Percentiles rank a stretch among this genome's conserved stretches.
phyloP scores from a whole-genome alignment of 2,113 vertebrate species.

The Ciconia stormi region DNA sequence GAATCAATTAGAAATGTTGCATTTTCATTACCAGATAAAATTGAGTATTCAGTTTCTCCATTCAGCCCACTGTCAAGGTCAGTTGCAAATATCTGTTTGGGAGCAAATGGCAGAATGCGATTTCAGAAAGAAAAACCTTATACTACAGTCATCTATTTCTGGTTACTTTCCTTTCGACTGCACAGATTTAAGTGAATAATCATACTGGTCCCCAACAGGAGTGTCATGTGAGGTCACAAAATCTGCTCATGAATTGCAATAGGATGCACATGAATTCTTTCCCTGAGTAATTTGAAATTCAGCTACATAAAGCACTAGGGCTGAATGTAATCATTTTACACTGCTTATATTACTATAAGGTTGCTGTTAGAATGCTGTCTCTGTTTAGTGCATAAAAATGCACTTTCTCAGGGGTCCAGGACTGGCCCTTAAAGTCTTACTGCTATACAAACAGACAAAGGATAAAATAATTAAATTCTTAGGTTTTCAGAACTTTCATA shows the following conservation, averaged over 20 bases:
- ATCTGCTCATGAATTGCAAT: not conserved
- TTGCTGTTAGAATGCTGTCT: not conserved
- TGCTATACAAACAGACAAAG: not conserved
- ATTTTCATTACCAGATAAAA: constrained; percentile 86
- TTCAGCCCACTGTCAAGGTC: constrained; percentile 86
- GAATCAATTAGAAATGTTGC: constrained; percentile 82
- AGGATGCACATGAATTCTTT: not conserved
- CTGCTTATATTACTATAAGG: not conserved
- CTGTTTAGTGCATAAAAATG: not conserved
- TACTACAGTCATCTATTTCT: not conserved
- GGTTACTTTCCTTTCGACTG: not conserved
- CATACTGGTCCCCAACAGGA: not conserved
- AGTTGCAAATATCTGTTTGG: constrained; percentile 82
- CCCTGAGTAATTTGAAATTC: not conserved
- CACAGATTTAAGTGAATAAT: not conserved
- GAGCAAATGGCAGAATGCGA: not conserved
- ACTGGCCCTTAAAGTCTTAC: not conserved
- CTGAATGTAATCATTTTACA: not conserved
- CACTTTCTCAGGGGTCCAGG: not conserved
- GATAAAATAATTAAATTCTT: not conserved
- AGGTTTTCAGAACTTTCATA: not conserved
- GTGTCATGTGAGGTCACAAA: not conserved
- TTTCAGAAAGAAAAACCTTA: not conserved
- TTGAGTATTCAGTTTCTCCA: constrained; percentile 84
- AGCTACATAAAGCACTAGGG: not conserved